A percentile compares a stretch with the other conserved stretches of the same genome.
Conservation (phyloP, 2,113 vertebrate species). For the Chaenogobius annularis region DNA sequence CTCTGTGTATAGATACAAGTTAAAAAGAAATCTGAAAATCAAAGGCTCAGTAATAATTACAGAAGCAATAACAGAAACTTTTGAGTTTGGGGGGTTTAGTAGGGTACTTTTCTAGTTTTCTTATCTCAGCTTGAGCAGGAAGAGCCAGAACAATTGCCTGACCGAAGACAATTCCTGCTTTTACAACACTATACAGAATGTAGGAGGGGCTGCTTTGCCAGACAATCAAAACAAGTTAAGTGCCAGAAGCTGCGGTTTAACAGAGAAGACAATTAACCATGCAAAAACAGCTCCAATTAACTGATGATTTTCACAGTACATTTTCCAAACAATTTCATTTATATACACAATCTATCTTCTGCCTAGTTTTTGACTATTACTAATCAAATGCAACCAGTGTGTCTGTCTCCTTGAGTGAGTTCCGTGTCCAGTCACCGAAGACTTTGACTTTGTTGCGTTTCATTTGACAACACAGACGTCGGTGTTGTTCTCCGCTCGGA, state of each 20-base stretch:
- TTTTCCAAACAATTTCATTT: background rate
- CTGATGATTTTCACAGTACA: background rate
- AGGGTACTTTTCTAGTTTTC: background rate
- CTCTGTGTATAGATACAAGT: background rate
- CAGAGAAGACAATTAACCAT: background rate
- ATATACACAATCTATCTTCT: too few species aligned
- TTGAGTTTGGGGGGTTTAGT: too few species aligned
- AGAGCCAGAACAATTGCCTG: background rate
- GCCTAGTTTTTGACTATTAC: background rate
- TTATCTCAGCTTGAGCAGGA: background rate
- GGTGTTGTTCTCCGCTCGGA: background rate
- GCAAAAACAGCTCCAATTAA: background rate
- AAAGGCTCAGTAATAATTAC: too few species aligned
- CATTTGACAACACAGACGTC: conserved; percentile 21
- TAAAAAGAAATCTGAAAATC: background rate
- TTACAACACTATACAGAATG: background rate
- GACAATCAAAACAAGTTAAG: background rate
- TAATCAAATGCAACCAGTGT: background rate
- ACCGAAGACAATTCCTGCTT: background rate
- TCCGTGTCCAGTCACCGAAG: background rate
- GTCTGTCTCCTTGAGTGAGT: conserved; percentile 14
- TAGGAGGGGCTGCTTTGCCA: background rate
- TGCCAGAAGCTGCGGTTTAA: background rate
- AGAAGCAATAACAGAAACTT: too few species aligned
- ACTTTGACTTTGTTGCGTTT: conserved; percentile 2